Conservation (phyloP, 2,888 invertebrate species). For the Leptinotarsa tumamoca region DNA sequence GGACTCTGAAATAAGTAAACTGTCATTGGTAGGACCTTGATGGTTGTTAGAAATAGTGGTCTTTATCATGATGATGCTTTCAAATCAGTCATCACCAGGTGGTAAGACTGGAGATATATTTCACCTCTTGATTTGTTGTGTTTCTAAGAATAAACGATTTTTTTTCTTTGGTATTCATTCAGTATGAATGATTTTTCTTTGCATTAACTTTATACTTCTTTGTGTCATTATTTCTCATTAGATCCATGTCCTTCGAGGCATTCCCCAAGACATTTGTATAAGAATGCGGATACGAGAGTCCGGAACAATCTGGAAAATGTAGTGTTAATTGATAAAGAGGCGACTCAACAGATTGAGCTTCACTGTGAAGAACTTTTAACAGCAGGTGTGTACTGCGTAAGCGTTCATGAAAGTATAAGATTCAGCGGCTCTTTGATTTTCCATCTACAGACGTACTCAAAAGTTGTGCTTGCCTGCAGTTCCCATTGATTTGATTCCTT, state of each 20-base stretch:
- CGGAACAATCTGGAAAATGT: conserved; percentile 5
- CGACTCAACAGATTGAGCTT: conserved; percentile 22
- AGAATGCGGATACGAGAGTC: conserved; percentile 32
- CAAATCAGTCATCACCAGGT: no score
- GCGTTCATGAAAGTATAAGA: background rate
- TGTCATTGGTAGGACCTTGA: no score
- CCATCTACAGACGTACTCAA: conserved; percentile 5
- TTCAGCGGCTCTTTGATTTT: conserved; percentile 23
- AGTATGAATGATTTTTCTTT: no score
- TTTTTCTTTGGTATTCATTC: no score
- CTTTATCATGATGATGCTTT: no score
- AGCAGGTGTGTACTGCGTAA: conserved; percentile 19
- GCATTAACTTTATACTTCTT: no score
- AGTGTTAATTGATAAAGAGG: conserved; percentile 17
- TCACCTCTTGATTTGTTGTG: no score
- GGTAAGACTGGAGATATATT: no score
- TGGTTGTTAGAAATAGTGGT: no score
- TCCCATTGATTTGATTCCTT: background rate
- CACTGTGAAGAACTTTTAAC: conserved; percentile 25
- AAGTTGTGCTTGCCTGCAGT: background rate
- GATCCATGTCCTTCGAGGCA: background rate
- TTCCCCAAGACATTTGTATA: conserved; percentile 6
- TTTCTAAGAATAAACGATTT: no score
- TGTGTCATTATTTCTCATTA: background rate
- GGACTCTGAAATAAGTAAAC: no score